Base-by-base conservation (phyloP, 2,113 vertebrate genomes). In the Brachirus orientalis region DNA sequence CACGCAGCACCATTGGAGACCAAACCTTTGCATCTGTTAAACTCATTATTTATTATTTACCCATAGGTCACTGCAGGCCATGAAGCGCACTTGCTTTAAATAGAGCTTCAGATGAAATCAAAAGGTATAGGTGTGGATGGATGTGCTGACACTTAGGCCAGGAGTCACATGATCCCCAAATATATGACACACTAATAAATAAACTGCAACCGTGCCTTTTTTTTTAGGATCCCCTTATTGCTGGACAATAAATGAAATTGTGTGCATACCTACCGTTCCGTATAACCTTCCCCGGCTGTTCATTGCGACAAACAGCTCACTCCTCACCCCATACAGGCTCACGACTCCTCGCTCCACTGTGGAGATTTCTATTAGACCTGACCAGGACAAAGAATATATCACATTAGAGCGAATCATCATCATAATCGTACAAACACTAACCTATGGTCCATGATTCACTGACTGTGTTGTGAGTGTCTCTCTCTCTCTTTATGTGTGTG, bases 281-380 rank as follows among this genome's bases (percentile, higher is more conserved):
- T 98, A 98, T 12, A 98, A 78, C 90, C 94, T 95, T 44, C 96
- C 96, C 65, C 94, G 95, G 86, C 80, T 94, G 91, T 94, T 98
- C 97, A 99, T 98, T 75, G 96, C 96, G 4, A 98, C 72, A 84
- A 96, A 99, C 81, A 95, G 82, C 79, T 91, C 85, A 33, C 95
- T 96, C 88, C 79, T 95, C 91, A 98, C 91, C 65, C 96, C 97
- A 9, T 93, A 96, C 16, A 99, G 94, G 87, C 95, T 98, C 77
- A 99, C 95, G 83, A 98, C 94, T 16, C 96, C 97, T 88, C 96
- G 92, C 71, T 96, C 95, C 91, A 98, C 96, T 4, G 97, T 95
- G 52, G 96, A 99, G 90, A 98, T 97, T 91, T 98, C 96, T 82
- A 98, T 93, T 19, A 99, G 88, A 93, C 95, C 97, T 98, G 82